phyloP scores from a whole-genome alignment of 2,113 vertebrate species.

The Protobothrops flavoviridis region DNA sequence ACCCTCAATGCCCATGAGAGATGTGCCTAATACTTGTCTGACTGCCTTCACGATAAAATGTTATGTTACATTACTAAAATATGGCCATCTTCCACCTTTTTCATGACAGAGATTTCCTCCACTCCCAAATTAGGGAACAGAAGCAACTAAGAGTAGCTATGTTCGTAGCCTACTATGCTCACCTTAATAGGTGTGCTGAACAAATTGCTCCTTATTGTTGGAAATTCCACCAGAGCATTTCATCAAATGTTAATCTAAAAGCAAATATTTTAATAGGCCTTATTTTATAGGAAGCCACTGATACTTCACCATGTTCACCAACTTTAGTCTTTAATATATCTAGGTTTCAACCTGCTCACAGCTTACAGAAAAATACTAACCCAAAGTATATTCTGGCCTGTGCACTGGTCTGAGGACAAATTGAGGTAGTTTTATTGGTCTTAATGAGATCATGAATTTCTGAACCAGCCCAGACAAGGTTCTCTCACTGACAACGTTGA shows the following conservation, averaged over 20 bases:
- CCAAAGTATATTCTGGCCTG: background rate
- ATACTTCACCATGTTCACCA: background rate
- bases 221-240: background rate
- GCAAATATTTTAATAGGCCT: background rate
- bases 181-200: background rate
- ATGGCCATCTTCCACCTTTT: background rate
- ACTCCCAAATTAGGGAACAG: background rate
- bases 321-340: background rate
- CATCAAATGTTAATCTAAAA: background rate
- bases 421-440: background rate
- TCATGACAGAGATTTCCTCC: background rate
- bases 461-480: background rate
- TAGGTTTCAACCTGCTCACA: background rate
- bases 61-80: background rate
- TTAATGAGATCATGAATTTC: background rate
- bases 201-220: background rate
- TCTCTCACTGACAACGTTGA: background rate
- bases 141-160: background rate
- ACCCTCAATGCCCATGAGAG: background rate
- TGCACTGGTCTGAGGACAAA: background rate
- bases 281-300: background rate
- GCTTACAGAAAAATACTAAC: background rate
- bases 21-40: background rate
- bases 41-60: background rate
- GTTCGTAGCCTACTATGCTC: background rate